phyloP scores from a whole-genome alignment of 1,140 invertebrate genomes.

The Dermatophagoides farinae region DNA sequence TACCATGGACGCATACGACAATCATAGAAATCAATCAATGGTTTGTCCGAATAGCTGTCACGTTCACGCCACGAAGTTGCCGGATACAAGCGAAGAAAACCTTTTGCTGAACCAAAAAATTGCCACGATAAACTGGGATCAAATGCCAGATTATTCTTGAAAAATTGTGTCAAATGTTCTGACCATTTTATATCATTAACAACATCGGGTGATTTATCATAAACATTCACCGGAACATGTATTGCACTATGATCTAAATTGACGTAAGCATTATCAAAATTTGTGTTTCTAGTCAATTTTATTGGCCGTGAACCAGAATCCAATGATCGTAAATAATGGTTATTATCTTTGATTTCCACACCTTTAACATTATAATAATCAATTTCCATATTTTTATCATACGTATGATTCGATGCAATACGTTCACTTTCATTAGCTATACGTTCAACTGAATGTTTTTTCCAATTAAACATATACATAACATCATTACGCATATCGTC shows the following conservation, averaged over 20 bases:
- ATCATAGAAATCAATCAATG: constrained; percentile 50
- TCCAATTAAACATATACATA: constrained; percentile 19
- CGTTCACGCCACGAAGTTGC: constrained; percentile 23
- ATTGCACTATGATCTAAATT: constrained; percentile 64
- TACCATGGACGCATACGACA: constrained; percentile 75
- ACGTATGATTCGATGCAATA: constrained; percentile 13
- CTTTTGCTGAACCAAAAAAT: constrained; percentile 78
- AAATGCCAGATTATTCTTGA: constrained; percentile 57
- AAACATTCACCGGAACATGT: constrained; percentile 84
- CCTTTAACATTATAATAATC: background rate
- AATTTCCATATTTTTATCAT: constrained; percentile 1
- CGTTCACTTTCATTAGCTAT: constrained; percentile 10
- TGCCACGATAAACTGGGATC: constrained; percentile 83
- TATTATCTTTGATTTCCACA: background rate
- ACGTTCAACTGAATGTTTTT: constrained; percentile 18
- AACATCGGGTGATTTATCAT: constrained; percentile 49
- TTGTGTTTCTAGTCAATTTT: constrained; percentile 32
- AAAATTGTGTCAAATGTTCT: constrained; percentile 55
- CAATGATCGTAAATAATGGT: background rate
- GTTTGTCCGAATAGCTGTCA: background rate
- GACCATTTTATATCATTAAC: constrained; percentile 65
- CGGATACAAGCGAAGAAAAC: constrained; percentile 76
- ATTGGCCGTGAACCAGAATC: background rate
- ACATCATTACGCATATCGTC: constrained; percentile 20
- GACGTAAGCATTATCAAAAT: constrained; percentile 57